phyloP scores from a whole-genome alignment of 2,113 vertebrate genomes.

The Chionomys nivalis region DNA sequence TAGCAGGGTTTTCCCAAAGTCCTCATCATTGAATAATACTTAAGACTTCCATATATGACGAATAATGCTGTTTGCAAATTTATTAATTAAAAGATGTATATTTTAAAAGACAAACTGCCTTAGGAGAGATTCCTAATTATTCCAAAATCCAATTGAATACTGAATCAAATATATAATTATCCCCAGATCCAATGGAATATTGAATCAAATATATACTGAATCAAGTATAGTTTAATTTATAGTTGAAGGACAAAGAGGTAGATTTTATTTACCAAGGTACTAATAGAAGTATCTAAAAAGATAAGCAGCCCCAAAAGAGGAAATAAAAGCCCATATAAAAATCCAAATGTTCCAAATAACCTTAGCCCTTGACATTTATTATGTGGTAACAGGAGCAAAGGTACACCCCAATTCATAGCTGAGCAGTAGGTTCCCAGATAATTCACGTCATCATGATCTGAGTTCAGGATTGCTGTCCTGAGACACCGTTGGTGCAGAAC shows the following conservation, averaged over 20 bases:
- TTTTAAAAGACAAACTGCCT: neutral
- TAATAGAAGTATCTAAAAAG: slow-evolving; percentile 60
- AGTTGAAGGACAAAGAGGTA: neutral
- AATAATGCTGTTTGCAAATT: slow-evolving; percentile 7
- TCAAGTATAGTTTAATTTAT: neutral
- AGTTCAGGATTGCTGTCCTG: neutral
- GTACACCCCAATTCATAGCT: neutral
- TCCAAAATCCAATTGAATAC: slow-evolving; percentile 47
- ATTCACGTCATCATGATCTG: neutral
- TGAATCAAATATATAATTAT: slow-evolving; percentile 36
- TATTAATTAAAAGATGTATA: neutral
- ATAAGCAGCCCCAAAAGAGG: neutral
- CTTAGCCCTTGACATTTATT: neutral
- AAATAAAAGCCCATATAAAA: neutral
- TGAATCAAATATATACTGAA: slow-evolving; percentile 14
- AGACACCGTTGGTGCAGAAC: neutral
- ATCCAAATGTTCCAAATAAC: slow-evolving; percentile 15
- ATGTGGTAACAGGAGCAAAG: neutral
- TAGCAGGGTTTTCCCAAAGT: neutral
- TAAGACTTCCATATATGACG: slow-evolving; percentile 36
- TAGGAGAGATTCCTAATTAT: slow-evolving; percentile 10
- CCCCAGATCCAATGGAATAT: slow-evolving; percentile 35
- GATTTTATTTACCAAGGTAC: slow-evolving; percentile 49
- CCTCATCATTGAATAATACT: slow-evolving; percentile 11
- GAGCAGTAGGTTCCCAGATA: neutral